Percentiles rank a stretch among this genome's conserved stretches.
phyloP scores from a whole-genome alignment of 2,888 invertebrate genomes.

The Rotaria magnacalcarata region DNA sequence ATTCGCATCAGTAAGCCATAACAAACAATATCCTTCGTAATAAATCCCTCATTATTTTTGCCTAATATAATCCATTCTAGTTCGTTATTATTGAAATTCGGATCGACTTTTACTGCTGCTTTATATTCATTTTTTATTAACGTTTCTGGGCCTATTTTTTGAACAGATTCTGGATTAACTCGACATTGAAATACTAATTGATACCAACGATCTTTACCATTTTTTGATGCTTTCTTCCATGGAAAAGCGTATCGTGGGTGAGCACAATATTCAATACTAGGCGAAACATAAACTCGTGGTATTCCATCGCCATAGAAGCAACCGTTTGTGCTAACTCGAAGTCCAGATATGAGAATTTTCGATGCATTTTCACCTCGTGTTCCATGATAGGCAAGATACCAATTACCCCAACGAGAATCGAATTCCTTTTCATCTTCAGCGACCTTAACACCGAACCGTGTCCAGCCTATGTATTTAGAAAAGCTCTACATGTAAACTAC shows the following conservation, averaged over 20 bases:
- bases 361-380: background rate
- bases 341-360: background rate
- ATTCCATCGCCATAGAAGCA: too few species aligned
- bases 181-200: slow-evolving; percentile 12
- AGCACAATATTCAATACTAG: slow-evolving; percentile 14
- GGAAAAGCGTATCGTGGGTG: background rate
- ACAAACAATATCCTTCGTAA: background rate
- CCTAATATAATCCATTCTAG: slow-evolving; percentile 15
- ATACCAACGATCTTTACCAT: background rate
- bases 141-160: background rate
- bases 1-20: background rate
- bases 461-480: background rate
- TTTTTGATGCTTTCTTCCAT: background rate
- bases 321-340: background rate
- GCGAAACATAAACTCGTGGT: background rate
- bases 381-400: slow-evolving; percentile 5
- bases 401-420: background rate
- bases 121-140: background rate
- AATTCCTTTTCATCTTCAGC: background rate
- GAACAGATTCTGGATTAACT: background rate
- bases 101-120: background rate
- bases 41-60: background rate
- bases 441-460: background rate
- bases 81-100: background rate
- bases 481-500: background rate